These are phyloP conservation scores for Melanaphis sacchari DNA, from an alignment of 1,140 invertebrate species.

Conservation along the genomic window DNA sequence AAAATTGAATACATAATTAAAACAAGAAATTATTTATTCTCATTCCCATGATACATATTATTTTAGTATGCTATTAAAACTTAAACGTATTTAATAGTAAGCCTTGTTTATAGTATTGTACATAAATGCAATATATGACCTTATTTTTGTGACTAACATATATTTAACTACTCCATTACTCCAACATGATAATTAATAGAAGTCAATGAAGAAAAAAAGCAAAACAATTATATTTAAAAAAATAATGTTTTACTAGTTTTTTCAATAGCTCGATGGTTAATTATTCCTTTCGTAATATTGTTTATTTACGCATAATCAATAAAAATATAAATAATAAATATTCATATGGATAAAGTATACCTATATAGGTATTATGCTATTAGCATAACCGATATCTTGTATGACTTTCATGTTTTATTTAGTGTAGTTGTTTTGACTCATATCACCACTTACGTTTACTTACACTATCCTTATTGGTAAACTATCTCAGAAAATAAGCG, in stretches of 20 bases:
- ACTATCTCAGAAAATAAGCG: background rate
- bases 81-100: background rate
- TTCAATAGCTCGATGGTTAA: background rate
- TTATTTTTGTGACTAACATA: background rate
- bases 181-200: background rate
- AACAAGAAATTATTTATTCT: background rate
- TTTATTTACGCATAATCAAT: background rate
- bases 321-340: background rate
- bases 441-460: background rate
- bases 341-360: too few species aligned
- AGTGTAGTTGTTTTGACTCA: background rate
- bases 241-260: background rate
- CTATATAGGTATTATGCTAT: too few species aligned
- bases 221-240: background rate
- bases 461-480: background rate
- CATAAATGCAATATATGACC: background rate
- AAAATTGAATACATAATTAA: background rate
- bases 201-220: background rate
- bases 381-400: background rate
- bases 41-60: background rate
- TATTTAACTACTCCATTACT: background rate
- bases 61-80: background rate
- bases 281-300: background rate
- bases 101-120: background rate
- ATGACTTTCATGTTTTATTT: background rate